Evolutionary conservation across 2,113 vertebrate species (phyloP).

Genomic region (Emydura subglobosa): DNA sequence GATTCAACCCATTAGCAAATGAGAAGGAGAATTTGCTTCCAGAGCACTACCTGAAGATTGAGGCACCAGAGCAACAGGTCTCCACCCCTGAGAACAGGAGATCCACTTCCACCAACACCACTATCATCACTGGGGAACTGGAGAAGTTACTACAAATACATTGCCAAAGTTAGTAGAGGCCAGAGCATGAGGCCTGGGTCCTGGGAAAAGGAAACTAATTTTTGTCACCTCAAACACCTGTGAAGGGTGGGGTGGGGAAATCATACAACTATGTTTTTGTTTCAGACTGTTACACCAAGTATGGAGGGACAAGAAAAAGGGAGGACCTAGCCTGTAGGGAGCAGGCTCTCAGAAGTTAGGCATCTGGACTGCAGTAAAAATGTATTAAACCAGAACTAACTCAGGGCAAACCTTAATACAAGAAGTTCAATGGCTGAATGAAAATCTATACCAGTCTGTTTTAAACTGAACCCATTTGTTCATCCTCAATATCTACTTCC

Average conservation of each 20-base stretch:
- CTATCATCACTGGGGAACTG: accelerated
- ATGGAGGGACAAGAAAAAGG: not conserved
- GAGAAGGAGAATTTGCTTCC: not conserved
- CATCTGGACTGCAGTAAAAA: slow-evolving; percentile 6
- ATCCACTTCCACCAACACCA: not conserved
- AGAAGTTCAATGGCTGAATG: not conserved
- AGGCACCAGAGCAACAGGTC: too few relatives aligned
- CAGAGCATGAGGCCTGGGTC: not conserved
- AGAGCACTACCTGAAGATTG: not conserved
- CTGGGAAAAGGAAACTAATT: not conserved
- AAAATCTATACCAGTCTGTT: not conserved
- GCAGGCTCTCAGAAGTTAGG: not conserved
- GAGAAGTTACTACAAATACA: not conserved
- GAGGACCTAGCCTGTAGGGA: not conserved
- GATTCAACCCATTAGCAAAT: not conserved
- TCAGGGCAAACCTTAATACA: not conserved
- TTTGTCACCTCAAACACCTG: accelerated
- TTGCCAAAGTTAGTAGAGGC: not conserved
- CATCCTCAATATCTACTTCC: not conserved
- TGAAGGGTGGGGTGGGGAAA: not conserved
- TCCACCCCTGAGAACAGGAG: not conserved
- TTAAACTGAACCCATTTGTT: not conserved
- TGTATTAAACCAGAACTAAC: not conserved
- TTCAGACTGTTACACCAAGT: not conserved
- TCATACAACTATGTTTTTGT: not conserved